phyloP scores from a whole-genome alignment of 2,888 invertebrate species.

The Tachina lurida region DNA sequence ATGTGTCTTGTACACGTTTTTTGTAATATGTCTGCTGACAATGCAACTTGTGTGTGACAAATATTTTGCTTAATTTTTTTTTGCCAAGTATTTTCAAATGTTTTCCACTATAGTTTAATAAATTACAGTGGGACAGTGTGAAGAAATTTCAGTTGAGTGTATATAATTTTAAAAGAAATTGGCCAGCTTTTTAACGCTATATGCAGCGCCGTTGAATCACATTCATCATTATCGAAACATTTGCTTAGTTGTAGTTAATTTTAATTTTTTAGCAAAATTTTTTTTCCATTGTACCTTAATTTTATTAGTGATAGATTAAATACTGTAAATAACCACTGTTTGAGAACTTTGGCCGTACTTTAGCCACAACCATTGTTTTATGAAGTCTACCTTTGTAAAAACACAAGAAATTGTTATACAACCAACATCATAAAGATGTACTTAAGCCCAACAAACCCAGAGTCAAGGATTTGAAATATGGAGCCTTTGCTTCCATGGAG shows the following conservation, averaged over 20 bases:
- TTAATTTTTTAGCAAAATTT: not conserved
- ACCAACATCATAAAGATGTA: constrained; percentile 50
- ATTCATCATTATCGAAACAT: no score
- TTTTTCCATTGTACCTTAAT: no score
- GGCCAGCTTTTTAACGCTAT: no score
- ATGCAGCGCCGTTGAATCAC: no score
- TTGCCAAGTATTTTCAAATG: constrained; percentile 35
- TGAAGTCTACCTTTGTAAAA: not conserved
- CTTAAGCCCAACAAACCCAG: not conserved
- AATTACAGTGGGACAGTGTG: constrained; percentile 33
- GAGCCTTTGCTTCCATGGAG: no score
- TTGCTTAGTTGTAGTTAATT: no score
- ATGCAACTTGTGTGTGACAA: constrained; percentile 17
- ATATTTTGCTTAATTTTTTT: not conserved
- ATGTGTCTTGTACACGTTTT: constrained; percentile 53
- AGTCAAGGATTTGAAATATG: no score
- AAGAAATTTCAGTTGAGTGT: not conserved
- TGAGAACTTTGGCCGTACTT: constrained; percentile 33
- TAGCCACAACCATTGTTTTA: constrained; percentile 30
- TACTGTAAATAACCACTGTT: constrained; percentile 33
- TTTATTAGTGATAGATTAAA: no score
- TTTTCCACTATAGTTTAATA: constrained; percentile 32
- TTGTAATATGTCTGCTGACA: constrained; percentile 9
- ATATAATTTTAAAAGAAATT: no score
- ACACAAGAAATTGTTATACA: constrained; percentile 32